Evolutionary conservation across 2,113 vertebrate genomes (phyloP), one percentile per base, ranked within the genome.

Genomic region (Orycteropus afer): DNA sequence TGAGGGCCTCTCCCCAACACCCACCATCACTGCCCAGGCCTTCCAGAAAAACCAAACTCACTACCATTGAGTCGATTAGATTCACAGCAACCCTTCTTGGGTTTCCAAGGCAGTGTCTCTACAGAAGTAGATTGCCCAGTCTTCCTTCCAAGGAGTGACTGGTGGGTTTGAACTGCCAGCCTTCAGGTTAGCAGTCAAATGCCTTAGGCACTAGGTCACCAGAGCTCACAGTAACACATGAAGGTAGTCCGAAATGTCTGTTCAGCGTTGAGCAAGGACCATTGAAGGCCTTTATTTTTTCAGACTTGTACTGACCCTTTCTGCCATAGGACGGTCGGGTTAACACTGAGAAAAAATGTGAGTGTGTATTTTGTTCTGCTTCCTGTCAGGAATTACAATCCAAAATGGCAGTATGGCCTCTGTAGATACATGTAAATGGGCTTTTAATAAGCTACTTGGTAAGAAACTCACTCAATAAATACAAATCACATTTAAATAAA

Each of bases 401-500:
- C 20, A 12, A 12, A 9, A 63, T 67, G 53, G 73, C 8, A 23
- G 45, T 13, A 1, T 4, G 7, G 42, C 34, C 84, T 86, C 47
- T 88, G 27, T 15, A 57, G 45, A 83, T 32, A 9, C 7, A 15
- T 5, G 27, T 34, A 32, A 20, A 78, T 55, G 40, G 59, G 47
- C 17, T 71, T 61, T 71, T 55, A 79, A 86, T 53, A 65, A 53
- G 27, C 74, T 12, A 22, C 7, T 37, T 86, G 79, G 88, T 87
- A 86, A 63, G 88, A 85, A 80, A 49, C n/a, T 74, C 51, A 12
- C 6, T 42, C 59, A 45, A 14, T 7, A 11, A 37, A 22, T 63
- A 80, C 76, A 90, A 93, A 51, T 93, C 57, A 88, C 49, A 76
- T 37, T 59, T 61, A 51, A 69, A 76, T 81, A 88, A 85, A 81